Conservation (phyloP, 2,888 invertebrate species). For the Hirudinaria manillensis region DNA sequence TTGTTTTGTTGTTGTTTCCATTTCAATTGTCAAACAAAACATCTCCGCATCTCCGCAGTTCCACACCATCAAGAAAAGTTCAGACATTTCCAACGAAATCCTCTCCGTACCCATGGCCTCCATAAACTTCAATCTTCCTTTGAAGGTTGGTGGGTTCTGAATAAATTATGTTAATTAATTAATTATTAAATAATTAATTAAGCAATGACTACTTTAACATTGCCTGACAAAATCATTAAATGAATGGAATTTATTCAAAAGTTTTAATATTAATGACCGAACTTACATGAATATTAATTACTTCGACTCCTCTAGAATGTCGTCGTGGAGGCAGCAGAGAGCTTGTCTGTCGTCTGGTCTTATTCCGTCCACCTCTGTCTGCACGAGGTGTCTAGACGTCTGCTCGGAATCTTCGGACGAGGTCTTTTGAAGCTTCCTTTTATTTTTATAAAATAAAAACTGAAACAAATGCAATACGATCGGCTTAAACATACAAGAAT, state of each 20-base stretch:
- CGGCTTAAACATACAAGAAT: too few species aligned
- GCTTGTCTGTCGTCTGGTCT: constrained; percentile 10
- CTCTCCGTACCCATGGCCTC: neutral
- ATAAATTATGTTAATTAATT: too few species aligned
- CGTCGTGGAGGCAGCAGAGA: constrained; percentile 1
- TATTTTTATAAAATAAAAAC: too few species aligned
- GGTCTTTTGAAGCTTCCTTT: neutral
- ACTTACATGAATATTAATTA: neutral
- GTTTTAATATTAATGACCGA: too few species aligned
- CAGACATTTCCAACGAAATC: constrained; percentile 1
- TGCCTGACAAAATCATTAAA: too few species aligned
- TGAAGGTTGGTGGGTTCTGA: too few species aligned
- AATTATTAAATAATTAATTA: too few species aligned
- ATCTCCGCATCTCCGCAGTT: neutral
- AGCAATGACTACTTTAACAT: neutral
- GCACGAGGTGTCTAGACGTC: constrained; percentile 17
- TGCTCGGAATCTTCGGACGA: neutral
- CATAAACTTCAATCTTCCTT: neutral
- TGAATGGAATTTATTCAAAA: too few species aligned
- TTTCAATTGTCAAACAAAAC: neutral
- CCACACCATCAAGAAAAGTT: neutral
- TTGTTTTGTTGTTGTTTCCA: too few species aligned
- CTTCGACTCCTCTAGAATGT: neutral
- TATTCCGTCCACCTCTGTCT: constrained; percentile 21
- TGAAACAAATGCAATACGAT: too few species aligned